Evolutionary conservation across 2,113 vertebrate genomes (phyloP).

Genomic region (Onychostoma macrolepis): DNA sequence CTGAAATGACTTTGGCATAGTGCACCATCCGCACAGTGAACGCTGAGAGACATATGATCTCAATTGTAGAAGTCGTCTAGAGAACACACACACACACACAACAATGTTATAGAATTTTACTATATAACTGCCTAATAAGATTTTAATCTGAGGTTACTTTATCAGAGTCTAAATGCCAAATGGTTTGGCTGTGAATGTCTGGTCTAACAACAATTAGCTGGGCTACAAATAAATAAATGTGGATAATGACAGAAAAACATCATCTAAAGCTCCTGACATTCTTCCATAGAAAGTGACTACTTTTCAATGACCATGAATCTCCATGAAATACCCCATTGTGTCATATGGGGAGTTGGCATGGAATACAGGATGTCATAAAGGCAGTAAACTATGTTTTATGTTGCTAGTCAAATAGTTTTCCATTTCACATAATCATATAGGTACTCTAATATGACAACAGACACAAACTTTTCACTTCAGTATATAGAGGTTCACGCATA

Average conservation of each 20-base stretch:
- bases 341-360: neutral
- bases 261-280: neutral
- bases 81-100: conserved; percentile 1
- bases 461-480: neutral
- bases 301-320: neutral
- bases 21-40: conserved; percentile 84
- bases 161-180: neutral
- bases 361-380: conserved; percentile 14
- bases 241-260: neutral
- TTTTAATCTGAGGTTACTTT: neutral
- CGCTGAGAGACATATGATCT: conserved; percentile 83
- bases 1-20: conserved; percentile 84
- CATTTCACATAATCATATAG: neutral
- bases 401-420: neutral
- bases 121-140: neutral
- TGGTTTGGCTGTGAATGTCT: neutral
- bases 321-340: conserved; percentile 6
- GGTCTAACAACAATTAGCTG: neutral
- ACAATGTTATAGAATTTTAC: neutral
- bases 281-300: neutral
- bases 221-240: neutral
- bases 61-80: conserved; percentile 82
- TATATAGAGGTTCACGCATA: neutral
- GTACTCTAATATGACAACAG: neutral
- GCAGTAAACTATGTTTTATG: neutral